phyloP scores from a whole-genome alignment of 2,888 invertebrate genomes.

The Leucoptera coffeella region DNA sequence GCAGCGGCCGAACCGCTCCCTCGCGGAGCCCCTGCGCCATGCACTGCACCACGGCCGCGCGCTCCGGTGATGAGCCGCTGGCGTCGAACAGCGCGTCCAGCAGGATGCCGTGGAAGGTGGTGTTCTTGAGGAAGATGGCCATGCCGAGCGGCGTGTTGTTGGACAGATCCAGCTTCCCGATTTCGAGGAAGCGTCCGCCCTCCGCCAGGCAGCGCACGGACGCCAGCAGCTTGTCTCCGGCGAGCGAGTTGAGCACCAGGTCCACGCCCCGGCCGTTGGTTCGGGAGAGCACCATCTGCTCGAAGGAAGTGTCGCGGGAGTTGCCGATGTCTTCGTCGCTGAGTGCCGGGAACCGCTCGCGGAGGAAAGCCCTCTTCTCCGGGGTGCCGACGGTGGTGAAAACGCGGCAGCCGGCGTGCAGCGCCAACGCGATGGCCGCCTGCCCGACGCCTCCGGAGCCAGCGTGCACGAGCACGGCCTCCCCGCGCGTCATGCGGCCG shows the following conservation, averaged over 20 bases:
- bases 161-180: conserved; percentile 94
- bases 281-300: conserved; percentile 77
- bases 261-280: conserved; percentile 91
- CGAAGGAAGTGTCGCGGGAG: conserved; percentile 87
- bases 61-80: conserved; percentile 54
- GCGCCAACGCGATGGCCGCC: conserved; percentile 91
- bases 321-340: conserved; percentile 80
- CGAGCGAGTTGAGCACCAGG: conserved; percentile 89
- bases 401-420: conserved; percentile 82
- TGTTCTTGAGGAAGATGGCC: conserved; percentile 92
- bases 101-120: conserved; percentile 94
- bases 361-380: conserved; percentile 83
- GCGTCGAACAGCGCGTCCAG: conserved; percentile 88
- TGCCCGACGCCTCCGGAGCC: conserved; percentile 96
- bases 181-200: conserved; percentile 95
- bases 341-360: conserved; percentile 71
- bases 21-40: conserved; percentile 78
- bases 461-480: conserved; percentile 87
- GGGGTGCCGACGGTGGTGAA: conserved; percentile 88
- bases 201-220: conserved; percentile 87
- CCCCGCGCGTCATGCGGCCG: conserved; percentile 78
- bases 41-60: conserved; percentile 67
- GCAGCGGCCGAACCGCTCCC: conserved; percentile 87
- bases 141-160: conserved; percentile 90
- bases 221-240: conserved; percentile 93